A percentile compares a stretch with the other conserved stretches of the same genome.
Evolutionary conservation across 2,113 vertebrate genomes (phyloP).

Genomic region (Synchiropus splendidus): DNA sequence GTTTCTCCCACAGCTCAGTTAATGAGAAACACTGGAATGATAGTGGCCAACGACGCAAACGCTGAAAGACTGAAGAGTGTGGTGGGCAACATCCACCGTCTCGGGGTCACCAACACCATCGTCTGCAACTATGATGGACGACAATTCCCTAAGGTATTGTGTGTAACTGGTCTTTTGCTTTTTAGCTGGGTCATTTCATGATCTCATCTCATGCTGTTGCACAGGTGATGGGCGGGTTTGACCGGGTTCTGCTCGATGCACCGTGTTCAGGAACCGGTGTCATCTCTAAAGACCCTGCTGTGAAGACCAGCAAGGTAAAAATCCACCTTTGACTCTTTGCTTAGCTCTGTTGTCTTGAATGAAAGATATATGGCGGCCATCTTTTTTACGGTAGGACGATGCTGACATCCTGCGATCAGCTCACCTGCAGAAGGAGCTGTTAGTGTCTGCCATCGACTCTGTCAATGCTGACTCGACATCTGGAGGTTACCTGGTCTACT

Average conservation of each 20-base stretch:
- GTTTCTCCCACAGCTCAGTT: constrained; percentile 74
- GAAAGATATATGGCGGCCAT: no score
- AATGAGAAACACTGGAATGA: constrained; percentile 93
- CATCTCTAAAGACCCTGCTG: constrained; percentile 91
- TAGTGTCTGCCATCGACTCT: constrained; percentile 89
- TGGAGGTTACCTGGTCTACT: constrained; percentile 90
- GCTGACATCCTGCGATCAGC: constrained; percentile 81
- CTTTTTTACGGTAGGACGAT: constrained; percentile 68
- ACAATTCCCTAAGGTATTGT: constrained; percentile 83
- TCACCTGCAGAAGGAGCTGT: constrained; percentile 91
- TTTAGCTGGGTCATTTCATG: no score
- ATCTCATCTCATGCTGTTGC: neutral
- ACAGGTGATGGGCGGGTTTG: constrained; percentile 91
- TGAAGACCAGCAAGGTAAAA: constrained; percentile 94
- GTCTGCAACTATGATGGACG: constrained; percentile 89
- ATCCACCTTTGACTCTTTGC: neutral
- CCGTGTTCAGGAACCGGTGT: constrained; percentile 93
- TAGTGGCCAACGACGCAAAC: constrained; percentile 87
- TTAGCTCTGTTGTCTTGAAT: no score
- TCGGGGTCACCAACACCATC: constrained; percentile 86
- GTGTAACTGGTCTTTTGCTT: neutral
- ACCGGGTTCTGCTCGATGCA: constrained; percentile 88
- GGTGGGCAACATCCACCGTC: constrained; percentile 89
- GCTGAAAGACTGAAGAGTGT: constrained; percentile 83
- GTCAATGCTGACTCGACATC: constrained; percentile 79